Evolutionary conservation across 2,888 invertebrate species (phyloP).

Genomic region (Saturnia pavonia): DNA sequence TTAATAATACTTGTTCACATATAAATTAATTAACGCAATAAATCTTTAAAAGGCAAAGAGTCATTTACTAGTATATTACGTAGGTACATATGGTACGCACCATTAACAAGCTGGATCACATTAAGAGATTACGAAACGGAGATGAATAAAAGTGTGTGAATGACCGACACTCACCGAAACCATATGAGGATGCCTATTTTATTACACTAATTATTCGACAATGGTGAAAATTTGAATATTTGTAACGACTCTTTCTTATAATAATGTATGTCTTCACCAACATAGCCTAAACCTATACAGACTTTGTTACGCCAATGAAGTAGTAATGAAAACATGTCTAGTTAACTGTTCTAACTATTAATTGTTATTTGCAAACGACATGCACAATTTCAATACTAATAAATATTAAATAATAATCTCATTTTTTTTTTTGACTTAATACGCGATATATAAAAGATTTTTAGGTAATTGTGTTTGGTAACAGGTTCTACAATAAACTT

Average conservation of each 20-base stretch:
- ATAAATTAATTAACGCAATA: slow-evolving; percentile 31
- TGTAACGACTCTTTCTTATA: neutral
- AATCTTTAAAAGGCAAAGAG: slow-evolving; percentile 50
- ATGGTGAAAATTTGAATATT: neutral
- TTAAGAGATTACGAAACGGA: slow-evolving; percentile 6
- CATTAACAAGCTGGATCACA: slow-evolving; percentile 7
- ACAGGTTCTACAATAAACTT: too few species aligned
- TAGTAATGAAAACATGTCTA: neutral
- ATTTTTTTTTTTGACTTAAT: too few species aligned
- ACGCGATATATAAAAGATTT: too few species aligned
- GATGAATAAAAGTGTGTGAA: slow-evolving; percentile 1
- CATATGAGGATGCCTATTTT: slow-evolving; percentile 5
- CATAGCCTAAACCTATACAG: neutral
- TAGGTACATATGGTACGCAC: neutral
- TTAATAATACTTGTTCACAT: slow-evolving; percentile 25
- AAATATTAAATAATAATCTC: too few species aligned
- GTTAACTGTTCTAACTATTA: too few species aligned
- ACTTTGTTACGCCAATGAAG: neutral
- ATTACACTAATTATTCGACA: neutral
- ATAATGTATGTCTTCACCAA: neutral
- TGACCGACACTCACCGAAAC: neutral
- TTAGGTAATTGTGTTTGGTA: too few species aligned
- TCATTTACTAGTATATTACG: slow-evolving; percentile 36
- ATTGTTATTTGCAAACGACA: too few species aligned
- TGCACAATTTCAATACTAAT: too few species aligned